phyloP scores from a whole-genome alignment of 2,888 invertebrate species.

The Ditula angustiorana region DNA sequence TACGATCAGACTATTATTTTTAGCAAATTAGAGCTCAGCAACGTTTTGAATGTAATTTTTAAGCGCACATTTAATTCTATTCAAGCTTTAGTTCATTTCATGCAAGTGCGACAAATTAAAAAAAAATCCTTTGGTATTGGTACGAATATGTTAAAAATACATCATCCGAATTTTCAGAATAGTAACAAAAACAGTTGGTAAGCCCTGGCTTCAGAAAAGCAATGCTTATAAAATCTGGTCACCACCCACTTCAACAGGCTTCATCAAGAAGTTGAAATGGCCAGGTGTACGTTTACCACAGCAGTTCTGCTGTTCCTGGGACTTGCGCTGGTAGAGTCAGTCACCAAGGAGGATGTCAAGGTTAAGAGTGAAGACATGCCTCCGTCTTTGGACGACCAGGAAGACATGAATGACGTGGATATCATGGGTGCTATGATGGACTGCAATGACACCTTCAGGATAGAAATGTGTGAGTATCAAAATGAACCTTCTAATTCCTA shows the following conservation, averaged over 20 bases:
- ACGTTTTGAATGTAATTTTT: too few relatives aligned
- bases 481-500: too few relatives aligned
- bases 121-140: too few relatives aligned
- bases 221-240: slow-evolving; percentile 10
- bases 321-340: not conserved
- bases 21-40: too few relatives aligned
- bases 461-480: slow-evolving; percentile 76
- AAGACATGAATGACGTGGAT: slow-evolving; percentile 54
- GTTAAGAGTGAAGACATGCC: slow-evolving; percentile 8
- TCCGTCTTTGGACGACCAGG: slow-evolving; percentile 41
- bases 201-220: not conserved
- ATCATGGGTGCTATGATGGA: slow-evolving; percentile 66
- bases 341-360: slow-evolving; percentile 4
- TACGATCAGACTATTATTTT: too few relatives aligned
- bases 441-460: slow-evolving; percentile 84
- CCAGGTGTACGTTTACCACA: slow-evolving; percentile 6
- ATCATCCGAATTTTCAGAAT: not conserved
- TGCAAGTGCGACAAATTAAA: too few relatives aligned
- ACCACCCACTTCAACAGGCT: not conserved
- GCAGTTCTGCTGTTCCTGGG: slow-evolving; percentile 1
- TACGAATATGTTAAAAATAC: too few relatives aligned
- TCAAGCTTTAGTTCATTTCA: too few relatives aligned
- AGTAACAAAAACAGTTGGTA: slow-evolving; percentile 6
- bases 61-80: too few relatives aligned
- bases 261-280: slow-evolving; percentile 9